Conservation (phyloP, 2,113 vertebrate genomes). For the Suncus etruscus region DNA sequence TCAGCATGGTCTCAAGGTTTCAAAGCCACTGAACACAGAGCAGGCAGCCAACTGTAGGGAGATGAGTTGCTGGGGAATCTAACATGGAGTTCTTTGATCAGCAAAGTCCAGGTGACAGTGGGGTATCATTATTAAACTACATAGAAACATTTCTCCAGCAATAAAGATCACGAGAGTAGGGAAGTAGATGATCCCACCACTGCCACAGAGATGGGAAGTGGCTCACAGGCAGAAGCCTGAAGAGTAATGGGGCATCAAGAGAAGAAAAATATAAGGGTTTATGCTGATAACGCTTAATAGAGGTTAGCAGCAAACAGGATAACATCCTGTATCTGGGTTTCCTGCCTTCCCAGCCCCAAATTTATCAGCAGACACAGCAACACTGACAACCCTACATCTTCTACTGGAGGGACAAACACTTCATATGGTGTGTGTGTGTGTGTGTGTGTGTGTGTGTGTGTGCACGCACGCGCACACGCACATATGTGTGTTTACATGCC, state of each 20-base stretch:
- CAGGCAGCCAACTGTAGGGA: background rate
- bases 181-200: background rate
- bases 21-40: background rate
- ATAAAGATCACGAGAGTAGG: background rate
- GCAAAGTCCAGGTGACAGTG: background rate
- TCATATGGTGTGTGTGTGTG: background rate
- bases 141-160: background rate
- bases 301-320: background rate
- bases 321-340: background rate
- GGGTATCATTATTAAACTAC: background rate
- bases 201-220: background rate
- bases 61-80: background rate
- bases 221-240: background rate
- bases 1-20: background rate
- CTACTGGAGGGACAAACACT: background rate
- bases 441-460: background rate
- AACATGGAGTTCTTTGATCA: background rate
- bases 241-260: background rate
- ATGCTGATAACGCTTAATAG: background rate
- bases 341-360: background rate
- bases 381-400: fast-evolving
- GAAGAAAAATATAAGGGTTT: background rate
- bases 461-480: background rate
- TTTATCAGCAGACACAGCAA: background rate
- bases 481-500: background rate